Evolutionary conservation across 2,797 vertebrate genomes (phyloP).

Genomic region (Gorsachius magnificus): DNA sequence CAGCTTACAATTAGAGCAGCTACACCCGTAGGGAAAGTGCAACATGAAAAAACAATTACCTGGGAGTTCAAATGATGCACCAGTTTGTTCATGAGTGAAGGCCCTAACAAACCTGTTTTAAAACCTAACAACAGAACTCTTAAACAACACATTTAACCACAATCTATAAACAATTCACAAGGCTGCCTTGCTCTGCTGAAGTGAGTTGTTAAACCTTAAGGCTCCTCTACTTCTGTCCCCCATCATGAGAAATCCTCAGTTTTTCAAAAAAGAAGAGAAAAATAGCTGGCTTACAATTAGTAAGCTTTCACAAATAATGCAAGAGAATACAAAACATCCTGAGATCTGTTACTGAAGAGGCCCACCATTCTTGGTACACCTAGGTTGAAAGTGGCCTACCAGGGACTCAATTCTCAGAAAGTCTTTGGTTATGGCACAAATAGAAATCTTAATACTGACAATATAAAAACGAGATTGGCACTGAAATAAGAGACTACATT

Average conservation of each 20-base stretch:
- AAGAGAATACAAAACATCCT: not conserved
- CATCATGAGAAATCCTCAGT: not conserved
- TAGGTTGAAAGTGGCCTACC: rapidly evolving
- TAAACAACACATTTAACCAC: not conserved
- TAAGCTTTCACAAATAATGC: not conserved
- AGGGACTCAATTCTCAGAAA: not conserved
- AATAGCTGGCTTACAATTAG: not conserved
- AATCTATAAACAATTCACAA: not conserved
- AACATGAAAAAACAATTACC: not conserved
- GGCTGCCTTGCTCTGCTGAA: not conserved
- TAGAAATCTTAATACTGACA: not conserved
- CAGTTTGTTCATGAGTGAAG: not conserved
- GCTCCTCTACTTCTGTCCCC: not conserved
- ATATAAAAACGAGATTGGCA: not conserved
- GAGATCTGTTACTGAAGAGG: not conserved
- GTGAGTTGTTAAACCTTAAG: not conserved
- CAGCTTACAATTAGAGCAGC: not conserved
- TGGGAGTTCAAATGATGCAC: not conserved
- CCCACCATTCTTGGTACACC: not conserved
- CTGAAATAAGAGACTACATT: not conserved
- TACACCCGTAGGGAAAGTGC: not conserved
- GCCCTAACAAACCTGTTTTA: not conserved
- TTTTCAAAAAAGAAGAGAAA: not conserved
- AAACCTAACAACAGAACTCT: not conserved
- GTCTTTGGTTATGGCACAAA: not conserved